Conservation (phyloP, 1,140 invertebrate species). For the Hylaeus anthracinus region DNA sequence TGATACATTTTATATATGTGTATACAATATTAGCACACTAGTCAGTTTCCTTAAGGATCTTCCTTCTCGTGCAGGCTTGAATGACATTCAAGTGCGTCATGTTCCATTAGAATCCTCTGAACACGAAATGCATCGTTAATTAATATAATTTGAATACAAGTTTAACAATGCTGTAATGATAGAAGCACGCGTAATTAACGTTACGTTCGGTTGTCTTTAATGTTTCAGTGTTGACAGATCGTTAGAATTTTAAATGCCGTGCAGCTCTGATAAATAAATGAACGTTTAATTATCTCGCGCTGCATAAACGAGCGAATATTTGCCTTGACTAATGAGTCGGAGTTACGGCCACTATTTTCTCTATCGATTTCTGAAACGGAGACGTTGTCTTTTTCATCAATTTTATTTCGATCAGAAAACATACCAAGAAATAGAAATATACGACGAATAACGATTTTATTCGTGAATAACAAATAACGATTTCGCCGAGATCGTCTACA, state of each 20-base stretch:
- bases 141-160: not conserved
- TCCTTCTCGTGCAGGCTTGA: slow-evolving; percentile 32
- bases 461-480: too few relatives aligned
- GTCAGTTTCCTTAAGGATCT: slow-evolving; percentile 58
- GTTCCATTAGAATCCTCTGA: slow-evolving; percentile 30
- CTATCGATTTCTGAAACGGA: too few relatives aligned
- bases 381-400: too few relatives aligned
- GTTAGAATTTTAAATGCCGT: not conserved
- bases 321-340: too few relatives aligned
- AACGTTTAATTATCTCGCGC: slow-evolving; percentile 1
- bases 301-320: too few relatives aligned
- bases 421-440: too few relatives aligned
- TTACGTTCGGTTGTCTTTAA: not conserved
- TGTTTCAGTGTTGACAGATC: not conserved
- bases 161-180: not conserved
- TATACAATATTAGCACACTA: slow-evolving; percentile 58
- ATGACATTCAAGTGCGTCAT: not conserved
- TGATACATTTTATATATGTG: slow-evolving; percentile 44
- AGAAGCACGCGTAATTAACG: not conserved
- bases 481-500: too few relatives aligned
- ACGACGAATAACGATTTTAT: too few relatives aligned
- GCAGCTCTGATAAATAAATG: not conserved
- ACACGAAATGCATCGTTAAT: slow-evolving; percentile 3
- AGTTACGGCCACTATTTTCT: too few relatives aligned
- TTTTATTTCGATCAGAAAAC: too few relatives aligned